phyloP scores from a whole-genome alignment of 2,888 invertebrate genomes.

The Disparrhopalites patrizii region DNA sequence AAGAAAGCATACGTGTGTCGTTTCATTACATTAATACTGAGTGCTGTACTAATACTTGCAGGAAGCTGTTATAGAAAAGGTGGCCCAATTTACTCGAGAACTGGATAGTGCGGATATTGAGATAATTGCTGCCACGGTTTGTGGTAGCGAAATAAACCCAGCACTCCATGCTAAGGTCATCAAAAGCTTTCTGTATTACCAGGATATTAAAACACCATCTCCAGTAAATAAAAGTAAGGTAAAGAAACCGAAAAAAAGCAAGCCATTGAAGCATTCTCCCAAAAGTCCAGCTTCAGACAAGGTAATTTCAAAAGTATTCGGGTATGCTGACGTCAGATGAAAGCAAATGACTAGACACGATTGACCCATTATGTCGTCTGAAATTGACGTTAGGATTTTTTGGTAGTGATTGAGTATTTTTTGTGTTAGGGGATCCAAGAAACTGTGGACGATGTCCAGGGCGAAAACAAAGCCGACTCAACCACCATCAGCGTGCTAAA shows the following conservation, averaged over 20 bases:
- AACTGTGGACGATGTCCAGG: too few relatives aligned
- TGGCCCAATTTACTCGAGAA: constrained; percentile 40
- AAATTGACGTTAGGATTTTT: too few relatives aligned
- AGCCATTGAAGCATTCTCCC: neutral
- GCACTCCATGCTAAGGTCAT: constrained; percentile 36
- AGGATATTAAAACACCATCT: constrained; percentile 24
- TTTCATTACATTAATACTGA: too few relatives aligned
- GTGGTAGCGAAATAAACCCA: neutral
- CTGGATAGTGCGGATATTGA: constrained; percentile 36
- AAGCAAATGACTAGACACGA: too few relatives aligned
- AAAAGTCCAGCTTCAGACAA: neutral
- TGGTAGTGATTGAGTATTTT: too few relatives aligned
- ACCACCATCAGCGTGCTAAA: constrained; percentile 6
- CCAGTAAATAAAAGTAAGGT: constrained; percentile 22
- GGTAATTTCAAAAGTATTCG: neutral
- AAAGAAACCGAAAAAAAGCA: neutral
- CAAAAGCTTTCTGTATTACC: constrained; percentile 43
- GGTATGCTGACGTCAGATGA: too few relatives aligned
- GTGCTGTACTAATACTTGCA: neutral
- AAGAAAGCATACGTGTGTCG: too few relatives aligned
- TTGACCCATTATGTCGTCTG: too few relatives aligned
- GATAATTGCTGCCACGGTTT: constrained; percentile 39
- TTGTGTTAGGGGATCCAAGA: too few relatives aligned
- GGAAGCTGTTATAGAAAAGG: constrained; percentile 41
- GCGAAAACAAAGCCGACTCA: neutral